Conservation (phyloP, 2,113 vertebrate genomes). For the Emydura subglobosa region DNA sequence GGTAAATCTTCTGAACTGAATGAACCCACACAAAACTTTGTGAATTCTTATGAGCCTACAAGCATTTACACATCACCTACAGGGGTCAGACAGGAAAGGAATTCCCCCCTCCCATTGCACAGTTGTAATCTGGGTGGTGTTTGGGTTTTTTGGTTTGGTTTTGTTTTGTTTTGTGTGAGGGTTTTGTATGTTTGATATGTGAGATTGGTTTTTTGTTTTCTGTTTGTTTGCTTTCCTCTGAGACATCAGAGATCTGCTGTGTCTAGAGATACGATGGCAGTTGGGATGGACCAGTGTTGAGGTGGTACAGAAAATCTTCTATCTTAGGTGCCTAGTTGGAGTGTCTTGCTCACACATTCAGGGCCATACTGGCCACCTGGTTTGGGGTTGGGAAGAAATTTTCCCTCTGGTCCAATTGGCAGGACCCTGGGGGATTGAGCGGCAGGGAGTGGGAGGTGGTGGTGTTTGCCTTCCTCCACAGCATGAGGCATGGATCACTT, state of each 20-base stretch:
- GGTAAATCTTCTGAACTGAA: background rate
- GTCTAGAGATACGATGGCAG: background rate
- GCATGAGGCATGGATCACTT: too few relatives aligned
- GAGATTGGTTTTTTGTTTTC: background rate
- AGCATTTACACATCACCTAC: fast-evolving
- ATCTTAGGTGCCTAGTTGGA: too few relatives aligned
- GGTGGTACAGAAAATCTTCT: background rate
- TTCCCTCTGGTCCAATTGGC: too few relatives aligned
- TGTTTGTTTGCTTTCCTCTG: background rate
- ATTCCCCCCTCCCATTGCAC: background rate
- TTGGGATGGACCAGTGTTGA: background rate
- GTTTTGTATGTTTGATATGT: background rate
- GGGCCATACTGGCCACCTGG: too few relatives aligned
- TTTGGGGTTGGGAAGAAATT: too few relatives aligned
- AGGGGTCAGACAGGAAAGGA: background rate
- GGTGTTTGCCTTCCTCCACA: too few relatives aligned
- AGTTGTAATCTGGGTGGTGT: background rate
- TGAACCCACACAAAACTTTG: fast-evolving
- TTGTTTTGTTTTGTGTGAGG: background rate
- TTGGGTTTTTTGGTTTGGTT: background rate
- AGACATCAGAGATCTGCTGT: background rate
- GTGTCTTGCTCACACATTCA: too few relatives aligned
- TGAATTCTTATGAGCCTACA: background rate
- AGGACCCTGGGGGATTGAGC: too few relatives aligned
- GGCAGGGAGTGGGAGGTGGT: too few relatives aligned